phyloP scores from a whole-genome alignment of 2,888 invertebrate species.

The Brenthis hecate region DNA sequence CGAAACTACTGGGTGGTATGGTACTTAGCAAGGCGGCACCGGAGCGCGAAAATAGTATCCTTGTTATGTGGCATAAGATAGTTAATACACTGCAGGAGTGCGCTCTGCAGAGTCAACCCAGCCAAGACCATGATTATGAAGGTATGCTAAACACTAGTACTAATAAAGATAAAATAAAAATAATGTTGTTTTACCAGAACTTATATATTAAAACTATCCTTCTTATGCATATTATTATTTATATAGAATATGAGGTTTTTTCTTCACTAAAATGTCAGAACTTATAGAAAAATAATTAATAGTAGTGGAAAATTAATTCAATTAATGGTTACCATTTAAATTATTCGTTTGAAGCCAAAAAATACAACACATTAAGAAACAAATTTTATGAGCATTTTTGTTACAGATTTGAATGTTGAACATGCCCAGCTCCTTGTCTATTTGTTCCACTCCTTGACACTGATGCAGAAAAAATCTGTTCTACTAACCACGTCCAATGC shows the following conservation, averaged over 20 bases:
- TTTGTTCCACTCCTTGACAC: slow-evolving; percentile 95
- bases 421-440: slow-evolving; percentile 96
- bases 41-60: slow-evolving; percentile 94
- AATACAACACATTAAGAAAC: no score
- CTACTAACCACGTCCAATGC: slow-evolving; percentile 91
- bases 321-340: no score
- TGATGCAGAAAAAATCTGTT: slow-evolving; percentile 98
- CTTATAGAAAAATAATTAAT: no score
- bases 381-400: slow-evolving; percentile 27
- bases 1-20: slow-evolving; percentile 88
- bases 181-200: no score
- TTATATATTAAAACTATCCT: no score
- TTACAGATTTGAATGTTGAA: slow-evolving; percentile 95
- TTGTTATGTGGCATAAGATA: slow-evolving; percentile 95
- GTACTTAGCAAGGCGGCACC: slow-evolving; percentile 90
- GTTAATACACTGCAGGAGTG: slow-evolving; percentile 94
- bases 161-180: no score
- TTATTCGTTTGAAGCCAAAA: no score
- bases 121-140: slow-evolving; percentile 87
- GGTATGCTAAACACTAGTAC: slow-evolving; percentile 62
- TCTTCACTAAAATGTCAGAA: no score
- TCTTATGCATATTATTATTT: no score
- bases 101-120: slow-evolving; percentile 85
- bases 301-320: no score
- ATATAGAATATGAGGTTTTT: no score